Evolutionary conservation across 2,113 vertebrate species (phyloP).

Genomic region (Prietella phreatophila): DNA sequence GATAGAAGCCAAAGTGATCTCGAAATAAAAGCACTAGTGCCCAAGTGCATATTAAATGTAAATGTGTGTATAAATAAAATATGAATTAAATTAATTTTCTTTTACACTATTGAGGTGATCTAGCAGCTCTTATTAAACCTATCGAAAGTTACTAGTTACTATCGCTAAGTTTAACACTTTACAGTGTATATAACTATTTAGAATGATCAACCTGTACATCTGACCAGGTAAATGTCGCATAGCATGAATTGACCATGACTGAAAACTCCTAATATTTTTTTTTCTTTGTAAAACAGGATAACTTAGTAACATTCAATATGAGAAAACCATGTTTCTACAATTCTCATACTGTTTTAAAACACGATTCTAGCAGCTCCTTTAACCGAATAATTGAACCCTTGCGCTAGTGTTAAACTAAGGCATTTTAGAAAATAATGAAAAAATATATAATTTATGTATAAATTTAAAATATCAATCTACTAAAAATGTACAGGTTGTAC

Average conservation of each 20-base stretch:
- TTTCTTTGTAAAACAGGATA: background rate
- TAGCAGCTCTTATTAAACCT: background rate
- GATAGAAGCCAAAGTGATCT: background rate
- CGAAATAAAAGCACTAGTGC: background rate
- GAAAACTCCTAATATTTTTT: background rate
- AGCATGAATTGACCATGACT: background rate
- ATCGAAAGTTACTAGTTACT: background rate
- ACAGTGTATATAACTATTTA: background rate
- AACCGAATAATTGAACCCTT: background rate
- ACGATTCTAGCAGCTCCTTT: background rate
- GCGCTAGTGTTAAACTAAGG: too few relatives aligned
- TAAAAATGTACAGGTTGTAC: background rate
- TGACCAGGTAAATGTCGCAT: background rate
- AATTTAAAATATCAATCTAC: background rate
- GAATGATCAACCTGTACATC: background rate
- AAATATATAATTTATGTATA: too few relatives aligned
- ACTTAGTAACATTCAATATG: background rate
- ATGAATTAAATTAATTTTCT: too few relatives aligned
- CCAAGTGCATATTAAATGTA: background rate
- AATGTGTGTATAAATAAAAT: too few relatives aligned
- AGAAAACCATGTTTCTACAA: background rate
- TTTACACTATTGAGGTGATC: background rate
- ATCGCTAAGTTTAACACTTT: background rate
- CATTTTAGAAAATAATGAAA: background rate
- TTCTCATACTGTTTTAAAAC: background rate